Percentiles rank a stretch among this genome's conserved stretches.
These are phyloP conservation scores for Lophius americanus DNA, from an alignment of 2,797 vertebrate species.

Conservation along the genomic window DNA sequence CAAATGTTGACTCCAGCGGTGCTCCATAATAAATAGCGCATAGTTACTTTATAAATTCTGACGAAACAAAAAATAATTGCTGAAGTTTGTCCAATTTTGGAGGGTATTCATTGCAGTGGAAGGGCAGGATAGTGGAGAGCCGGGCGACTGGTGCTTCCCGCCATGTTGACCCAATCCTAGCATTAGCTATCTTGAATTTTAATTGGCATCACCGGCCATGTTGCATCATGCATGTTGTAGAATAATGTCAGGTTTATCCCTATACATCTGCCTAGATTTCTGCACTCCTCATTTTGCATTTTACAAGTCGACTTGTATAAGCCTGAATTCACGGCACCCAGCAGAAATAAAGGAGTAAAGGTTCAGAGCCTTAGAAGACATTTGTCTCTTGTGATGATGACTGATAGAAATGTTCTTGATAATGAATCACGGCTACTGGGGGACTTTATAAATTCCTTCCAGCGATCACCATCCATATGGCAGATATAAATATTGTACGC, in stretches of 20 bases:
- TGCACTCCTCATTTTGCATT: conserved; percentile 31
- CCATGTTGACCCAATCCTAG: conserved; percentile 53
- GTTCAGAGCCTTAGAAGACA: not conserved
- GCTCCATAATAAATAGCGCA: not conserved
- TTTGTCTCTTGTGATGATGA: not conserved
- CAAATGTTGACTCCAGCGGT: not conserved
- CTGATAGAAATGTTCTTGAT: conserved; percentile 12
- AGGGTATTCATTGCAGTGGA: not conserved
- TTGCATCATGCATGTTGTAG: conserved; percentile 74
- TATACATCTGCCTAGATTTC: conserved; percentile 44
- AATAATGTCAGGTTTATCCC: conserved; percentile 47
- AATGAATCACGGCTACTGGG: conserved; percentile 19
- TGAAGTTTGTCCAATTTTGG: conserved; percentile 28
- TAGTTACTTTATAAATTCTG: conserved; percentile 4
- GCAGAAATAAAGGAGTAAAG: not conserved
- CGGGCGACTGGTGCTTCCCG: conserved; percentile 22
- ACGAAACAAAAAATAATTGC: not conserved
- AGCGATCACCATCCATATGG: conserved; percentile 7
- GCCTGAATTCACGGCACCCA: conserved; percentile 7
- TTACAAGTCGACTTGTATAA: conserved; percentile 8
- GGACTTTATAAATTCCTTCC: conserved; percentile 9
- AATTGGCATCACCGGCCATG: conserved; percentile 61
- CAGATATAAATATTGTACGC: conserved; percentile 37
- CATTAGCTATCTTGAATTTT: conserved; percentile 42
- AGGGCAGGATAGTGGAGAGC: conserved; percentile 42